These are phyloP conservation scores for Xestia sexstrigata DNA, from an alignment of 2,888 invertebrate species.

Conservation along the genomic window DNA sequence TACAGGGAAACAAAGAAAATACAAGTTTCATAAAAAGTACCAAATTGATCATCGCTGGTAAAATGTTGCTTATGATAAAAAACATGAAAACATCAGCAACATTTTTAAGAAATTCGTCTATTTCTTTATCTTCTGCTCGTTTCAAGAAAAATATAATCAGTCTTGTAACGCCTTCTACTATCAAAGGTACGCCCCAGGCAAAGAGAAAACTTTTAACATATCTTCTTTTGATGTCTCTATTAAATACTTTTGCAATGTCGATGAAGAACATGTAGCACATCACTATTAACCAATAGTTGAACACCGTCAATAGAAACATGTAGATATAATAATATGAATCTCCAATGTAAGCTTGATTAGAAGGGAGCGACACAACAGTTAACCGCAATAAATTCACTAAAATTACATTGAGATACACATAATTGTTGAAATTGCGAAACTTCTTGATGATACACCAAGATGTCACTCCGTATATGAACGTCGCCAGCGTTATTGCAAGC, in stretches of 20 bases:
- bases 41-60: conserved; percentile 31
- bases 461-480: conserved; percentile 33
- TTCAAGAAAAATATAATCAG: background rate
- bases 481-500: background rate
- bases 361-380: background rate
- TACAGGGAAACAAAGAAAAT: conserved; percentile 15
- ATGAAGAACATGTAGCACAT: conserved; percentile 32
- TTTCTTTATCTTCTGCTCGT: background rate
- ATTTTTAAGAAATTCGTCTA: background rate
- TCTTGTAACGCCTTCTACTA: background rate
- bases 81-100: background rate
- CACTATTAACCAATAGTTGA: conserved; percentile 34
- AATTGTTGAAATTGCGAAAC: conserved; percentile 39
- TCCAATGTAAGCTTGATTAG: too few relatives aligned
- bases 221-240: background rate
- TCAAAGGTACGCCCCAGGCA: conserved; percentile 19
- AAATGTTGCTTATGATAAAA: background rate
- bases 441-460: conserved; percentile 39
- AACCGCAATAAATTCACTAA: conserved; percentile 15
- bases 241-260: conserved; percentile 30
- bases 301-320: background rate
- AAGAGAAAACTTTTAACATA: conserved; percentile 27
- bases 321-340: background rate
- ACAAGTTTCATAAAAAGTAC: conserved; percentile 29
- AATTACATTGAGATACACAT: conserved; percentile 25